Evolutionary conservation across 1,140 invertebrate genomes (phyloP), one percentile per base, ranked within the genome.

Genomic region (Sminthurinus signatus): DNA sequence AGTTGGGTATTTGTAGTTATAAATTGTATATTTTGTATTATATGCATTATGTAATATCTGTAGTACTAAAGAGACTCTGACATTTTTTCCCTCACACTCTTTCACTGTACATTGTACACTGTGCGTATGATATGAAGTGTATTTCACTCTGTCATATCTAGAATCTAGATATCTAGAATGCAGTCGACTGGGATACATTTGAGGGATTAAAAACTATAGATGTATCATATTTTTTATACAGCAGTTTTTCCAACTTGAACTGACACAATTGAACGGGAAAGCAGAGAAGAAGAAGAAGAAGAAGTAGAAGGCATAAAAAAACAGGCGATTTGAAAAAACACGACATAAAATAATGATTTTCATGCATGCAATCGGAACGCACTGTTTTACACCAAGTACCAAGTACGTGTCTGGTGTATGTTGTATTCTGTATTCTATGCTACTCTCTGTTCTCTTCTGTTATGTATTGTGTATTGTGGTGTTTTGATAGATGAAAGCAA

Each of bases 291-390:
- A 10, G 39, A 42, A n/a, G n/a, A n/a, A 42, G 10, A 42, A 12
- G n/a, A 10, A 42, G 44, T 21, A 5, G 23, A 48, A 21, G 5
- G 19, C 8, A 21, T 31, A 27, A 19, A 54, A 4, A 60, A 60
- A 65, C 52, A 60, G 31, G 58, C 51, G 57, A 60, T 61, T 61
- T 60, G 52, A 50, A 65, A 65, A 65, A 65, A 65, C 57, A 65
- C 36, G 57, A 61, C 57, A 60, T 29, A 48, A 46, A 65, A 65
- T 65, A 65, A 65, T 65, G 64, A 65, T 65, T 65, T 56, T 44
- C 51, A 48, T 65, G 31, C 64, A 65, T 65, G 64, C 64, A 60
- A 65, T 54, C 51, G 51, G 28, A 31, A 28, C 17, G 17, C 51
- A 14, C 12, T 28, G 12, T 50, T 50, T 23, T 50, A 12, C 5